Percentiles rank a stretch among this genome's conserved stretches.
Evolutionary conservation across 2,888 invertebrate genomes (phyloP).

Genomic region (Archips crataeganus): DNA sequence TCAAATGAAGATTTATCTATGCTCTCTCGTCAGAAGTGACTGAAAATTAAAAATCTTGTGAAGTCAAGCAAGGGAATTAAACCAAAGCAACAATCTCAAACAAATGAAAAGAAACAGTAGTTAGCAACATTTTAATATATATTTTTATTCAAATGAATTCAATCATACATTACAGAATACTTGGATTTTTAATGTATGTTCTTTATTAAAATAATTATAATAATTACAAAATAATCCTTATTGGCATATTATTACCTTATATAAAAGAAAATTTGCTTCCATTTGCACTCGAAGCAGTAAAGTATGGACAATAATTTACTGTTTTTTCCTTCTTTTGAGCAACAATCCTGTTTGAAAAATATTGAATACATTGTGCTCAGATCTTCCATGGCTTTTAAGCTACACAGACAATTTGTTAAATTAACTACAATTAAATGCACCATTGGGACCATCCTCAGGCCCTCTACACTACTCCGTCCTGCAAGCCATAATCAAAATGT

Average conservation of each 20-base stretch:
- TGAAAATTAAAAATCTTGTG: no score
- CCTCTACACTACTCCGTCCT: slow-evolving; percentile 63
- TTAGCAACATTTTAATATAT: slow-evolving; percentile 87
- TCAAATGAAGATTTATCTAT: no score
- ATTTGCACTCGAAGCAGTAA: slow-evolving; percentile 72
- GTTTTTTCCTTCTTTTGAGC: slow-evolving; percentile 71
- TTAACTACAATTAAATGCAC: slow-evolving; percentile 84
- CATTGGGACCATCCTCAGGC: slow-evolving; percentile 68
- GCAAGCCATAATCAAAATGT: slow-evolving; percentile 72
- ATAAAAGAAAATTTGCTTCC: slow-evolving; percentile 71
- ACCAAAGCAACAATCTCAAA: neutral
- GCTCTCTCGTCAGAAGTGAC: no score
- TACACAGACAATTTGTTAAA: slow-evolving; percentile 80
- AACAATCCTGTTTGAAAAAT: slow-evolving; percentile 72
- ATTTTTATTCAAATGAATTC: slow-evolving; percentile 86
- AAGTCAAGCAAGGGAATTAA: neutral
- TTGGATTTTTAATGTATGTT: slow-evolving; percentile 81
- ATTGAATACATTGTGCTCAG: slow-evolving; percentile 76
- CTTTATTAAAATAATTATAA: slow-evolving; percentile 82
- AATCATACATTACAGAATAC: slow-evolving; percentile 84
- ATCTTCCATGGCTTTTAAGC: slow-evolving; percentile 76
- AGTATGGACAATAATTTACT: slow-evolving; percentile 72
- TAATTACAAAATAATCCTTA: slow-evolving; percentile 85
- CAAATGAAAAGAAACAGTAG: slow-evolving; percentile 68
- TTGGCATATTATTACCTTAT: slow-evolving; percentile 76